Evolutionary conservation across 2,113 vertebrate species (phyloP).

Genomic region (Abramis brama): DNA sequence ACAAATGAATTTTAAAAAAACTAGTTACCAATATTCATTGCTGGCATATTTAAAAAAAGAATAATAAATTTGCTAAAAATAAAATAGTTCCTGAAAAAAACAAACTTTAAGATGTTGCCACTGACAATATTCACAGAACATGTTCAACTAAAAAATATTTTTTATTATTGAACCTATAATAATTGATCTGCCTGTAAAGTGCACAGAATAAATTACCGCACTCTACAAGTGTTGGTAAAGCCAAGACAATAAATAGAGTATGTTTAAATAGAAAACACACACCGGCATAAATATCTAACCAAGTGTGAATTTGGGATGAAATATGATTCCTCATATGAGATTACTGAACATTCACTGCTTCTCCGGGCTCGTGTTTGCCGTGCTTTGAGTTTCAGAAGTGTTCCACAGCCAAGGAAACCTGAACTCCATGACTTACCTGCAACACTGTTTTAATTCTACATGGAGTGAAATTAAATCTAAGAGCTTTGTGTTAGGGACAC

Average conservation of each 20-base stretch:
- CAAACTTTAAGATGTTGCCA: no score
- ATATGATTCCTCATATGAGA: not conserved
- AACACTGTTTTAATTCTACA: slow-evolving; percentile 33
- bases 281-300: not conserved
- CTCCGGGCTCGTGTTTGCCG: not conserved
- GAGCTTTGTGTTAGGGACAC: not conserved
- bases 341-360: not conserved
- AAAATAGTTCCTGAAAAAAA: no score
- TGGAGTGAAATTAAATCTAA: slow-evolving; percentile 28
- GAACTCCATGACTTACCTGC: slow-evolving; percentile 33
- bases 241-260: not conserved
- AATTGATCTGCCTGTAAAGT: no score
- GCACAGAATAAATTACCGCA: no score
- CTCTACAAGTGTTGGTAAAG: not conserved
- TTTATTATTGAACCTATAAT: no score
- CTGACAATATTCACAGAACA: no score
- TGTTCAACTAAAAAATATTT: no score
- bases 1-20: no score
- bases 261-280: not conserved
- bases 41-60: no score
- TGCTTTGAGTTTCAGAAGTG: slow-evolving; percentile 30
- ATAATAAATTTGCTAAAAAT: no score
- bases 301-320: slow-evolving; percentile 1
- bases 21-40: no score
- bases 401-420: slow-evolving; percentile 8